Conservation (phyloP, 1,140 invertebrate species). For the Cherax quadricarinatus region DNA sequence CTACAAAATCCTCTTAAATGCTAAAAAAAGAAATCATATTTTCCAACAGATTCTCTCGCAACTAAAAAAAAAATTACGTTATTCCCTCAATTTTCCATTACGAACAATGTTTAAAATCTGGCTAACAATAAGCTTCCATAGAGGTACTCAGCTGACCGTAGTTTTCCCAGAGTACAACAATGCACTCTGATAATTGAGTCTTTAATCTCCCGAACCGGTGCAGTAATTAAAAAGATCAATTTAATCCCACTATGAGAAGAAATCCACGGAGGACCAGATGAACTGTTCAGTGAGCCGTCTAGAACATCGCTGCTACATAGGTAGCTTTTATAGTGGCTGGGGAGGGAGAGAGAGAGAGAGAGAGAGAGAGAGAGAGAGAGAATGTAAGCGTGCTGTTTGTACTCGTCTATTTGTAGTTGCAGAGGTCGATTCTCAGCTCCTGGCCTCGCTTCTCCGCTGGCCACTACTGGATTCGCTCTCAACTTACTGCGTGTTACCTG, state of each 20-base stretch:
- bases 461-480: no score
- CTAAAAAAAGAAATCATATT: no score
- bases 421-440: no score
- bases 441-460: no score
- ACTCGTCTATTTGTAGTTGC: no score
- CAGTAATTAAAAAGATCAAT: conserved; percentile 17
- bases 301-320: not conserved
- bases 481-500: no score
- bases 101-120: not conserved
- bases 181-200: not conserved
- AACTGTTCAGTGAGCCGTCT: not conserved
- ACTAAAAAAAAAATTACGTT: no score
- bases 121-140: not conserved
- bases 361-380: conserved; percentile 47
- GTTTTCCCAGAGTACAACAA: not conserved
- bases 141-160: not conserved
- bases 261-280: not conserved
- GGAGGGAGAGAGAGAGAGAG: conserved; percentile 32
- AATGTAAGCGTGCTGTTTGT: not conserved
- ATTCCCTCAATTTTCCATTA: no score
- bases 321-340: not conserved
- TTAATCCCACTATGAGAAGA: not conserved
- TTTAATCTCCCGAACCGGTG: not conserved
- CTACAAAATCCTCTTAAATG: no score
- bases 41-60: no score